phyloP scores from a whole-genome alignment of 2,113 vertebrate genomes.

The Rhynchomys soricoides region DNA sequence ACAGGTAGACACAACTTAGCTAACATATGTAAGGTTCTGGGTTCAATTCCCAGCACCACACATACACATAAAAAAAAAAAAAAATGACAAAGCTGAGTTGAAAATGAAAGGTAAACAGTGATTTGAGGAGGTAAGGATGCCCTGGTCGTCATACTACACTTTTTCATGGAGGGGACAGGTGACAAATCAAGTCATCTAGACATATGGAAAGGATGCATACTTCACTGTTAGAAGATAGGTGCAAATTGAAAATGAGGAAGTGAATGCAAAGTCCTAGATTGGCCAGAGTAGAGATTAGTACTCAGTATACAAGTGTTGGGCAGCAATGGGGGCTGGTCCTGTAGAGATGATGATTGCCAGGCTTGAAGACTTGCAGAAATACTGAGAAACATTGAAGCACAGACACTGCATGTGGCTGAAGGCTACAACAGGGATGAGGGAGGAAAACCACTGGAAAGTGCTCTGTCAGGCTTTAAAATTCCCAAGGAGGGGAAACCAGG shows the following conservation, averaged over 20 bases:
- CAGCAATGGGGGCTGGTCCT: background rate
- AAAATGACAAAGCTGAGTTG: background rate
- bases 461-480: background rate
- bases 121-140: background rate
- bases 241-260: background rate
- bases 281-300: background rate
- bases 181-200: background rate
- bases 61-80: background rate
- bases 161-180: background rate
- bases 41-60: background rate
- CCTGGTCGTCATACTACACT: background rate
- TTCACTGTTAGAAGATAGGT: background rate
- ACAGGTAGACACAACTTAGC: no score
- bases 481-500: no score
- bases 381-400: background rate
- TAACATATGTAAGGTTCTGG: background rate
- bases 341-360: background rate
- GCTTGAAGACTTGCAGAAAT: background rate
- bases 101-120: background rate
- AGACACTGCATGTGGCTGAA: background rate
- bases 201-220: background rate
- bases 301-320: background rate
- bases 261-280: background rate
- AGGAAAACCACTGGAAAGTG: background rate
- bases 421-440: background rate